Evolutionary conservation across 2,888 invertebrate genomes (phyloP).

Genomic region (Zeuzera pyrina): DNA sequence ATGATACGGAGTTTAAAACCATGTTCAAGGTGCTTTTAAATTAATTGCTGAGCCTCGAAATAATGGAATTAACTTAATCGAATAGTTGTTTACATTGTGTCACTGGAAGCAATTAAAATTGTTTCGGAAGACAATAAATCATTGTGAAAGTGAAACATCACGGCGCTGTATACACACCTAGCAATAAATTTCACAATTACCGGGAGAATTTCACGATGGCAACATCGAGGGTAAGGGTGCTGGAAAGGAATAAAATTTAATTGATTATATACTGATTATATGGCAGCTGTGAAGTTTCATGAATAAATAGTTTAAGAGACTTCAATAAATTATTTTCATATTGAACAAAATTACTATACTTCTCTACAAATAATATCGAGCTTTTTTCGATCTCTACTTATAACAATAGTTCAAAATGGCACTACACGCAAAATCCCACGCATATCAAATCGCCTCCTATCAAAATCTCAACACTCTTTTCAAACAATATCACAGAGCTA

Average conservation of each 20-base stretch:
- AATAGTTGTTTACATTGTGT: constrained; percentile 72
- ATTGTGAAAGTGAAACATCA: constrained; percentile 72
- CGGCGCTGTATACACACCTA: constrained; percentile 58
- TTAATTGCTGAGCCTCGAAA: constrained; percentile 51
- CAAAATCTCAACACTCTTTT: too few species aligned
- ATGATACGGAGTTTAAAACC: constrained; percentile 22
- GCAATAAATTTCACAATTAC: constrained; percentile 72
- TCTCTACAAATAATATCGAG: too few species aligned
- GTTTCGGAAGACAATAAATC: constrained; percentile 68
- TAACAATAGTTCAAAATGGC: too few species aligned
- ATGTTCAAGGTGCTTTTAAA: constrained; percentile 48
- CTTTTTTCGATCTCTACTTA: too few species aligned
- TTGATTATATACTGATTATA: too few species aligned
- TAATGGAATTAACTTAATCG: constrained; percentile 71
- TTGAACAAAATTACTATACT: too few species aligned
- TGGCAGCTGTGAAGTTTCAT: too few species aligned
- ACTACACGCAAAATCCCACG: too few species aligned
- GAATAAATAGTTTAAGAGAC: too few species aligned
- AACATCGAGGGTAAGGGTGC: constrained; percentile 35
- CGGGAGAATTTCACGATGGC: constrained; percentile 51
- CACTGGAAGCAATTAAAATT: constrained; percentile 71
- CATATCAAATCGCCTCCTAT: too few species aligned
- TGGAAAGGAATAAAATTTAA: constrained; percentile 48
- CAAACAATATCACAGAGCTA: too few species aligned
- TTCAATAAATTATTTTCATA: too few species aligned